Evolutionary conservation across 2,113 vertebrate species (phyloP), one percentile per base, ranked within the genome.

Genomic region (Spheniscus mendiculus): DNA sequence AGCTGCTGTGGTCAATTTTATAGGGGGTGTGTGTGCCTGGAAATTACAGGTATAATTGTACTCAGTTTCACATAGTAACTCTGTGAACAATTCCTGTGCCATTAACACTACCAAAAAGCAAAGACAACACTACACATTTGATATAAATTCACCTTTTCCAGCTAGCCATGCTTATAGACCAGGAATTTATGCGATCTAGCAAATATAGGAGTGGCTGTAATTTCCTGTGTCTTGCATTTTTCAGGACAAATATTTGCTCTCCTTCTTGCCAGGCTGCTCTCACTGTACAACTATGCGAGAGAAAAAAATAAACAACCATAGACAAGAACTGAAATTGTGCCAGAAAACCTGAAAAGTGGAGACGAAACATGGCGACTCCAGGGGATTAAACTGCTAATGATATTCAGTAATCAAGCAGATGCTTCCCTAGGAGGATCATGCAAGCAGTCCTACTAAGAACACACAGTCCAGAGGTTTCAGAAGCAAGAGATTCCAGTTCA

Each of bases 221-320:
- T 94, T 96, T 94, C 53, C 81, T 97, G 78, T 58, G 45, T 96
- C 70, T 88, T 95, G 88, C 87, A 93, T 89, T 95, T 96, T 89
- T 79, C 74, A 79, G 66, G 91, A 87, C 53, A 96, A 91, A 62
- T 85, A 94, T 87, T 92, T 87, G 73, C 58, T 94, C 77, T 92
- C 80, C 86, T 86, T 83, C 88, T 96, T 94, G 93, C 73, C 93
- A 95, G 84, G 70, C 56, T 93, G 81, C 49, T 96, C 69, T 97
- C 78, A 95, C 72, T 94, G 84, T 85, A 83, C 25, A 93, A 91
- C 87, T 83, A 93, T 80, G 95, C 2, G 5, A 95, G 84, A 91
- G 61, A 91, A 91, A 76, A 96, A 96, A 96, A 93, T 90, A 87
- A 94, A 73, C 53, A 89, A 91, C 91, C 78, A 89, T 27, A 94